Conservation (phyloP, 2,888 invertebrate genomes). For the Syrista parreyssii region DNA sequence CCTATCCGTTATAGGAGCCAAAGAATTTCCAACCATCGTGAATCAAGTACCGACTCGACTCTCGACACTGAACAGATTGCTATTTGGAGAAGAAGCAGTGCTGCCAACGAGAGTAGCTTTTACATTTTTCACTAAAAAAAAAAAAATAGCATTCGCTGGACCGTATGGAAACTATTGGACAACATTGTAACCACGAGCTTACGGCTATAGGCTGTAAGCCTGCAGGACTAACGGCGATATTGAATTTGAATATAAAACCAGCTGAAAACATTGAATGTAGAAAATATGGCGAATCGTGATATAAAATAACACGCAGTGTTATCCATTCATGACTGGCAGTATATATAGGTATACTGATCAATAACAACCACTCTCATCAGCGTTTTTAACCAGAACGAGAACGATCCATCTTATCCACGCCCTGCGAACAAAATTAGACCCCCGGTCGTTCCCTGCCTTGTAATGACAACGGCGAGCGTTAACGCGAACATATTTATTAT, state of each 20-base stretch:
- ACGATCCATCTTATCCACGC: slow-evolving; percentile 6
- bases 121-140: not conserved
- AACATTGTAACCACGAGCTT: not conserved
- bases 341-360: not conserved
- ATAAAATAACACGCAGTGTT: not conserved
- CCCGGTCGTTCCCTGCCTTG: slow-evolving; percentile 6
- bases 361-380: slow-evolving; percentile 6
- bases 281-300: not conserved
- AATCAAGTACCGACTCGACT: not conserved
- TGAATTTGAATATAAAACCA: not conserved
- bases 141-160: not conserved
- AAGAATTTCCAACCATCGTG: not conserved
- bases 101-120: not conserved
- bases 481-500: not conserved
- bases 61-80: slow-evolving; percentile 1
- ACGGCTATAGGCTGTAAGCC: not conserved
- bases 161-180: not conserved
- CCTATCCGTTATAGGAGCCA: slow-evolving; percentile 15
- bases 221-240: not conserved
- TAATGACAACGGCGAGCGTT: not conserved
- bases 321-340: not conserved
- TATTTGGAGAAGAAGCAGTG: not conserved
- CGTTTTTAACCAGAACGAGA: not conserved
- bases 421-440: not conserved
- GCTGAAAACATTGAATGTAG: not conserved